Conservation (phyloP, 1,140 invertebrate species). For the Danaus plexippus region DNA sequence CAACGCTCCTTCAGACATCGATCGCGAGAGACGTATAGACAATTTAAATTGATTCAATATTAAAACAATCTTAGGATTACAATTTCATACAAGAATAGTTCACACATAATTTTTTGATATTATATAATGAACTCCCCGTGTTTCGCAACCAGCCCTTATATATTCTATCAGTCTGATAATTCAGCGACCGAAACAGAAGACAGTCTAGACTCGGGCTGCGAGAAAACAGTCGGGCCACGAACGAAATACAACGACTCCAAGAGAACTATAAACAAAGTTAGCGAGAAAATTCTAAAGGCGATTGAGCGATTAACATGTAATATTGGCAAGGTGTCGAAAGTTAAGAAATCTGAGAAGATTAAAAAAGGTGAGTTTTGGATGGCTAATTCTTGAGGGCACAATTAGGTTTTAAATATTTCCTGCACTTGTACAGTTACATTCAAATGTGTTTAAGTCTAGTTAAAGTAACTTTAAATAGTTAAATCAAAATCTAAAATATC, state of each 20-base stretch:
- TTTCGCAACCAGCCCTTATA: conserved; percentile 52
- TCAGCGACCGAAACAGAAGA: conserved; percentile 66
- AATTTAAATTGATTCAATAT: conserved; percentile 4
- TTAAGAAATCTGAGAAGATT: conserved; percentile 26
- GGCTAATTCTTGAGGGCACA: background rate
- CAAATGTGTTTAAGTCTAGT: no score
- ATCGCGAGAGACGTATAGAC: conserved; percentile 25
- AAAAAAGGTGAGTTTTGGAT: conserved; percentile 5
- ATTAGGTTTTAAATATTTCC: conserved; percentile 1
- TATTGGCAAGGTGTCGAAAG: conserved; percentile 43
- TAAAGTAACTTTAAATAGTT: no score
- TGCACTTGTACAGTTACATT: no score
- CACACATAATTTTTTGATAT: conserved; percentile 2
- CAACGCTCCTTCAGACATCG: conserved; percentile 38
- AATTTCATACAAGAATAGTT: background rate
- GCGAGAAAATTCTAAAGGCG: conserved; percentile 60
- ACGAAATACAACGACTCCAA: conserved; percentile 66
- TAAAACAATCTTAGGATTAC: background rate
- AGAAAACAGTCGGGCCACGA: conserved; percentile 51
- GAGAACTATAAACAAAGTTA: conserved; percentile 67
- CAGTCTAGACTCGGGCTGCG: conserved; percentile 49
- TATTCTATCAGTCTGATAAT: conserved; percentile 62
- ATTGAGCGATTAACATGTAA: conserved; percentile 62
- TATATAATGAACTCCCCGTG: conserved; percentile 48
- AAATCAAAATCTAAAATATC: no score